A percentile compares a stretch with the other conserved stretches of the same genome.
Evolutionary conservation across 2,113 vertebrate species (phyloP).

Genomic region (Pleuronectes platessa): DNA sequence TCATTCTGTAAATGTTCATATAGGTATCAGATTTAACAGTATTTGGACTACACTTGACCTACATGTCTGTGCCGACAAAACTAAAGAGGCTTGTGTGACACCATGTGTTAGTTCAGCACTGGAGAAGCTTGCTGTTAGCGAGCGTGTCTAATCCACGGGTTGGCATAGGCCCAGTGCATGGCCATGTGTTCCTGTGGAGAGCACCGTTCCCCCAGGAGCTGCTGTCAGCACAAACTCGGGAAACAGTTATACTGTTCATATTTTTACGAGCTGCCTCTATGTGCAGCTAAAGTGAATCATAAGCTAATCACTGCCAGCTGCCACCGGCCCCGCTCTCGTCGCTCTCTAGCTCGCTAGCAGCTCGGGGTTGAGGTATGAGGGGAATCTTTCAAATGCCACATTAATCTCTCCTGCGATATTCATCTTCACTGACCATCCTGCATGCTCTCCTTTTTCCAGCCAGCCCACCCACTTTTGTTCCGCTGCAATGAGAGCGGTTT

Average conservation of each 20-base stretch:
- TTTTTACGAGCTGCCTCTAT: conserved; percentile 87
- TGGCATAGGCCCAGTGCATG: conserved; percentile 79
- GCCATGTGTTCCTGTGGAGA: conserved; percentile 88
- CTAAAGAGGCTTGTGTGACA: conserved; percentile 43
- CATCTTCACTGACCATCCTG: conserved; percentile 71
- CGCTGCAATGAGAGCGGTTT: conserved; percentile 25
- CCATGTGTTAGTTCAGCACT: conserved; percentile 43
- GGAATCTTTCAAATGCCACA: conserved; percentile 83
- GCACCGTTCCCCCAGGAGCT: conserved; percentile 82
- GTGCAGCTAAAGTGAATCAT: conserved; percentile 90
- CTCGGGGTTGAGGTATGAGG: conserved; percentile 83
- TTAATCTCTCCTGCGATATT: conserved; percentile 79
- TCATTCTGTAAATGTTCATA: conserved; percentile 12
- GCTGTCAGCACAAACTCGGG: conserved; percentile 93
- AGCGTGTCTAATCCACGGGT: conserved; percentile 82
- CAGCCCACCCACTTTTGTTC: conserved; percentile 50
- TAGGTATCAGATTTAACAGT: conserved; percentile 1
- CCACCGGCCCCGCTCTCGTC: conserved; percentile 48
- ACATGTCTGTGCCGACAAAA: not conserved
- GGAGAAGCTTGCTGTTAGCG: conserved; percentile 62
- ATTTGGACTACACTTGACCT: conserved; percentile 27
- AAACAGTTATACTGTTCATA: conserved; percentile 92
- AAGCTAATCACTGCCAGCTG: conserved; percentile 92
- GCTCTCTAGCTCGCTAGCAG: conserved; percentile 27
- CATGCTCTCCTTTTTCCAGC: conserved; percentile 33